Percentiles rank a stretch among this genome's conserved stretches.
These are phyloP conservation scores for Imbricaverruca yamaguchii DNA, from an alignment of 2,888 invertebrate genomes.

Conservation along the genomic window DNA sequence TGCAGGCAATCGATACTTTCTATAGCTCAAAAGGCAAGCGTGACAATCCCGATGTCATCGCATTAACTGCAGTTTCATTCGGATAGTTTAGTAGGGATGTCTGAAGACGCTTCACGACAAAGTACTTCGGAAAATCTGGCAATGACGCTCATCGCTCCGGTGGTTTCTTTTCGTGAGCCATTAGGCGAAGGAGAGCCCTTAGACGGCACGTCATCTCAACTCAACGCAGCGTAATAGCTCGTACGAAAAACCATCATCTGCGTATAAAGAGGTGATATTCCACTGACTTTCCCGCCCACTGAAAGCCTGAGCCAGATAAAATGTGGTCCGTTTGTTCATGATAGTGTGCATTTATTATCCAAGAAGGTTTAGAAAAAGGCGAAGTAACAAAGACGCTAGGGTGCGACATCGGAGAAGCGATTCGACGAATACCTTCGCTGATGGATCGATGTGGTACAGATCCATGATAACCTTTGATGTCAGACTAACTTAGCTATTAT, in stretches of 20 bases:
- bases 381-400: too few species aligned
- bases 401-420: too few species aligned
- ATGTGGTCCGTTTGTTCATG: neutral
- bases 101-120: neutral
- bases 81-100: too few species aligned
- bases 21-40: too few species aligned
- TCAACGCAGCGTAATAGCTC: neutral
- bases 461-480: too few species aligned
- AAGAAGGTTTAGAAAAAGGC: too few species aligned
- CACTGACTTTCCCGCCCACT: neutral
- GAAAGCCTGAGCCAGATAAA: neutral
- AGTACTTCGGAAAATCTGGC: neutral
- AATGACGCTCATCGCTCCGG: neutral
- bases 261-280: neutral
- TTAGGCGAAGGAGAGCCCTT: neutral
- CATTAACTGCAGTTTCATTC: too few species aligned
- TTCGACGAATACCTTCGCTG: too few species aligned
- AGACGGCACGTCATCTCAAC: neutral
- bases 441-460: too few species aligned
- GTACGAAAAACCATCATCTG: conserved; percentile 2
- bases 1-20: too few species aligned
- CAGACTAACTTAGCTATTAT: too few species aligned
- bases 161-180: neutral
- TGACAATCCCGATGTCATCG: too few species aligned
- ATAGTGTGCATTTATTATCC: neutral